Evolutionary conservation across 1,140 invertebrate species (phyloP).

Genomic region (Brachionus sp.): DNA sequence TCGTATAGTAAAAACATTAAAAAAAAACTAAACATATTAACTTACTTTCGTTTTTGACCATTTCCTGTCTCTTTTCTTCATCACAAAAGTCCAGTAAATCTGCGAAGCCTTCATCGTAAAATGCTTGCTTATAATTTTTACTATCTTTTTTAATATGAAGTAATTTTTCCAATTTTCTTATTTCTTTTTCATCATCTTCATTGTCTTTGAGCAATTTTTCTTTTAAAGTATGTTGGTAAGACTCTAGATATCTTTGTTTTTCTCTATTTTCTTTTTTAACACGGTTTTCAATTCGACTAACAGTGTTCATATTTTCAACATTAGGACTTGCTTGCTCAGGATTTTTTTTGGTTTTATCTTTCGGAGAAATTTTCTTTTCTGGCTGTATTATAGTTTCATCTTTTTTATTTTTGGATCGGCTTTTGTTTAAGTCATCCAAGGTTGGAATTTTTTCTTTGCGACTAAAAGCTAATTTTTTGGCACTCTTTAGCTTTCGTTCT

Average conservation of each 20-base stretch:
- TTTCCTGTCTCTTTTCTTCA: slow-evolving; percentile 24
- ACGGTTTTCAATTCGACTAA: not conserved
- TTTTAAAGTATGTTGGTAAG: not conserved
- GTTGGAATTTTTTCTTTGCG: slow-evolving; percentile 4
- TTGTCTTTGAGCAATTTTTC: slow-evolving; percentile 38
- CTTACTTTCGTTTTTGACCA: slow-evolving; percentile 31
- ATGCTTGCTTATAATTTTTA: slow-evolving; percentile 20
- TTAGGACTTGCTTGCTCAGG: not conserved
- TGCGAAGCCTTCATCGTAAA: slow-evolving; percentile 41
- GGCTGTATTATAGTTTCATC: not conserved
- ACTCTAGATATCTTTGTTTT: slow-evolving; percentile 27
- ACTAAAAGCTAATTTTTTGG: slow-evolving; percentile 2
- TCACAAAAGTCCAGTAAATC: slow-evolving; percentile 45
- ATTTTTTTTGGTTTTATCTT: not conserved
- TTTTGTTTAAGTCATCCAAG: not conserved
- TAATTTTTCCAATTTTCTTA: slow-evolving; percentile 29
- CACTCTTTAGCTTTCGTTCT: slow-evolving; percentile 20
- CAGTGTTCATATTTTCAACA: not conserved
- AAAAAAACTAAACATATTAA: too few species aligned
- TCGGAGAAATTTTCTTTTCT: not conserved
- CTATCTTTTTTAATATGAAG: slow-evolving; percentile 37
- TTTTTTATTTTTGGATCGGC: not conserved
- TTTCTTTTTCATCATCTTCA: slow-evolving; percentile 39
- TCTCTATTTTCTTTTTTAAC: slow-evolving; percentile 21
- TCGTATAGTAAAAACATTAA: too few species aligned